Percentiles rank a stretch among this genome's conserved stretches.
phyloP scores from a whole-genome alignment of 2,113 vertebrate genomes.

The Benthochromis sp. region DNA sequence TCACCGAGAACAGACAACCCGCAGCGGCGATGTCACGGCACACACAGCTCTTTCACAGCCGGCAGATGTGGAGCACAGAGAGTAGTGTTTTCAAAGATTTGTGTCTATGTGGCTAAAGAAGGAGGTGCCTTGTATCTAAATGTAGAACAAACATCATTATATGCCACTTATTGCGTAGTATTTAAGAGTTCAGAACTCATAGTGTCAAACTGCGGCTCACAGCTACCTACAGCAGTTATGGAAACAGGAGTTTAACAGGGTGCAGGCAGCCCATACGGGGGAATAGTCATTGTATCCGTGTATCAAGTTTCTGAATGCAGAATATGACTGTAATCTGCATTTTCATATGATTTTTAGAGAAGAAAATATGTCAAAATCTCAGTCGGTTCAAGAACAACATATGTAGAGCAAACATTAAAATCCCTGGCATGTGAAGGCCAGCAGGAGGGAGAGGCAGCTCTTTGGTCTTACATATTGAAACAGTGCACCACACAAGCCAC shows the following conservation, averaged over 20 bases:
- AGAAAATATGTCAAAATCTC: background rate
- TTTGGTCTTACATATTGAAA: background rate
- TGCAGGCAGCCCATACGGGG: background rate
- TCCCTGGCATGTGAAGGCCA: background rate
- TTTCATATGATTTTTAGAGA: background rate
- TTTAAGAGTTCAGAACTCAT: background rate
- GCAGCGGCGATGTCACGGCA: conserved; percentile 13
- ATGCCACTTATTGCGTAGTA: background rate
- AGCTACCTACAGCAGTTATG: background rate
- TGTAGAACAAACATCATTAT: background rate
- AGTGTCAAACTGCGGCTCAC: background rate
- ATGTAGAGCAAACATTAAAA: conserved; percentile 16
- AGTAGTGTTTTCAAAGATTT: background rate
- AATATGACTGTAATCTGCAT: background rate
- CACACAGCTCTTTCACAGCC: background rate
- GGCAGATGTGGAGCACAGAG: conserved; percentile 25
- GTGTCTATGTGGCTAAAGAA: background rate
- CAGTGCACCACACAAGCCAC: background rate
- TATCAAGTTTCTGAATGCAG: background rate
- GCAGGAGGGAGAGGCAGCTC: conserved; percentile 5
- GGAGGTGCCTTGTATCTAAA: background rate
- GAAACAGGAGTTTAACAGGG: background rate
- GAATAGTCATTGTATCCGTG: background rate
- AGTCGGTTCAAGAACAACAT: conserved; percentile 9
- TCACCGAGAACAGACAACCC: conserved; percentile 14